Base-by-base conservation (phyloP, 2,888 invertebrate species). In the Dendrolimus houi region DNA sequence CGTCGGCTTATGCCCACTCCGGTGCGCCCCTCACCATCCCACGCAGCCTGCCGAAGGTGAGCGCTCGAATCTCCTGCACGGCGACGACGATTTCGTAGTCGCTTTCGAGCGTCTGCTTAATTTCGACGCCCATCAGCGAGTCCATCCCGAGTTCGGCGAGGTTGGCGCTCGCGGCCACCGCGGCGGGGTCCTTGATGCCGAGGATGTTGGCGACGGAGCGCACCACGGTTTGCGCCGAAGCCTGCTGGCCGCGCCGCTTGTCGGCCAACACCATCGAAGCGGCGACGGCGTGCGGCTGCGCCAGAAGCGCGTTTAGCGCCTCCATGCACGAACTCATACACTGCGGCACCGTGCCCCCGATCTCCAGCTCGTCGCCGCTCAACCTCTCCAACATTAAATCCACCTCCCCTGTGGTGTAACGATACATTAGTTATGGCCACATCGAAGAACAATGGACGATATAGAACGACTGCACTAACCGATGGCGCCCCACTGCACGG, bases 401-500 rank as follows among this genome's bases (percentile, higher is more conserved):
- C 53, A 98, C 98, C 82, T 99, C 99, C 59, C 98, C 77, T 75
- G 69, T 9, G 29, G 29, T 29, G 29, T 6, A 29, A 29, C 3
- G 6, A 29, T 6, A 29, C 29, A 29, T 6, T 29, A 29, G 6
- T 1, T 2, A 2, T 17, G 14, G 2, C 17, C 17, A 17, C 17
- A 2, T 17, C 2, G 2, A 1, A 17, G 10, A 17, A 17, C 14
- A 17, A 17, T 17, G 2, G 17, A 2, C 17, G 17, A 17, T 3
- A 17, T 17, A 1, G 2, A 17, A 14, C 1, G 3, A 17, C 9
- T 52, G 13, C 1, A 60, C 63, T 63, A 42, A 74, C 81, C 99
- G 74, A 99, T 96, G 61, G 99, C 99, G 66, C 99, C 99, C 99
- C 99, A 99, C 86, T 99, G 99, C 71, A 99, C 96, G 53, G 99